Base-by-base conservation (phyloP, 2,888 invertebrate species). In the Drosophila borborema region DNA sequence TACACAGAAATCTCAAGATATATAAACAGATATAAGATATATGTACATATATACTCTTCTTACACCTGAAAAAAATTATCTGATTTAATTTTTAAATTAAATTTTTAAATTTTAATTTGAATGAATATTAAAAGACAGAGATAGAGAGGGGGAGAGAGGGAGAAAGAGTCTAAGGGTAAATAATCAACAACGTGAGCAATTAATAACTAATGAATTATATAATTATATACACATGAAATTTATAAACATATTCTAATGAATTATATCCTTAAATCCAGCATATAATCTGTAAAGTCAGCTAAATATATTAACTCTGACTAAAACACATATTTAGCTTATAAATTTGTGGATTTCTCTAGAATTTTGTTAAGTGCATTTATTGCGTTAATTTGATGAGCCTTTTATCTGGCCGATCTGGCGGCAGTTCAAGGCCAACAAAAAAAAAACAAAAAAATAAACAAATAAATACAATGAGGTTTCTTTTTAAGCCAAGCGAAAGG, bases 361-460 rank as follows among this genome's bases (percentile, higher is more conserved):
- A 6, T 41, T 49, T 2, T 7, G 43, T 5, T 16, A 36, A 48
- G 46, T 68, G 43, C 54, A 43, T 23, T 14, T 16, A 51, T 38
- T 58, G 64, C 64, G 41, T 7, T 41, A 20, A 45, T 46, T 38
- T 45, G 64, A 34, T 16, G 31, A 23, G 46, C 63, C 63, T 74
- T 80, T 80, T 77, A 82, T 82, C 80, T 85, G 72, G 10, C 82
- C 72, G 82, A 81, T 80, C 72, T 80, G 58, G 48, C 16, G 5
- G 10, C 54, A 64, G 75, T 68, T 78, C 82, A 87, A 76, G 87
- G 87, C 31, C 78, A 80, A 28, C 20, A 20, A 20, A 20, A n/a
- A n/a, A n/a, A 12, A 12, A 34, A 9, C 5, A 18, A 20, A 20
- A 20, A 20, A 20, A 20, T 20, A 20, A 20, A 23, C 4, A 23